These are phyloP conservation scores for Struthidea cinerea DNA, from an alignment of 2,113 vertebrate genomes.

Conservation along the genomic window DNA sequence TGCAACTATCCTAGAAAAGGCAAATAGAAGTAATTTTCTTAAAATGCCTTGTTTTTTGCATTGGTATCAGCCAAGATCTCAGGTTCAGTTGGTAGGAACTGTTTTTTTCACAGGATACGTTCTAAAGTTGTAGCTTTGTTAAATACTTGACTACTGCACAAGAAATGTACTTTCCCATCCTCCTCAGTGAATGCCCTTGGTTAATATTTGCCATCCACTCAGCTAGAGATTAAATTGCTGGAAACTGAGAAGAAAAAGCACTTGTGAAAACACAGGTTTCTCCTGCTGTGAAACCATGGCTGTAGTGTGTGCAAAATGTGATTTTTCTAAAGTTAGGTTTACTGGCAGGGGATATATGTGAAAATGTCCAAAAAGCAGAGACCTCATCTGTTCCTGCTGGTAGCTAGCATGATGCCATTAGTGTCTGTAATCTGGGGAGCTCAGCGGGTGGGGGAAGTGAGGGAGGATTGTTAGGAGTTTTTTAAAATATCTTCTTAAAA, in stretches of 20 bases:
- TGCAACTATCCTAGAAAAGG: neutral
- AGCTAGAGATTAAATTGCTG: neutral
- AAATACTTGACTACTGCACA: neutral
- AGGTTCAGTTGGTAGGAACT: neutral
- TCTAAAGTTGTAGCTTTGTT: neutral
- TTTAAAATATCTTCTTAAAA: neutral
- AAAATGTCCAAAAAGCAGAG: neutral
- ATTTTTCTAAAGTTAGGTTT: neutral
- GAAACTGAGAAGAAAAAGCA: neutral
- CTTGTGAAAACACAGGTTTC: neutral
- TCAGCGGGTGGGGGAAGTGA: rapidly evolving
- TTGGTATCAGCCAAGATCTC: neutral
- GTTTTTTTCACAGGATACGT: neutral
- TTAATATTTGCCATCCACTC: neutral
- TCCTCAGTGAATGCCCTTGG: neutral
- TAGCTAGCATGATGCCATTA: neutral
- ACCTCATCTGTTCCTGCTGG: neutral
- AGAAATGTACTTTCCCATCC: neutral
- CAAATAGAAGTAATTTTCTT: neutral
- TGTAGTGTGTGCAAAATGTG: neutral
- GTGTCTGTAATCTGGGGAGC: neutral
- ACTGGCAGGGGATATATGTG: neutral
- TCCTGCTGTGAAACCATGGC: neutral
- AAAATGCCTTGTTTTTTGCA: neutral
- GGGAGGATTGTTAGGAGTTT: neutral